Percentiles rank a stretch among this genome's conserved stretches.
Conservation (phyloP, 30 jellyfish, hydroid and myxozoan species). For the Hydractinia echinata region DNA sequence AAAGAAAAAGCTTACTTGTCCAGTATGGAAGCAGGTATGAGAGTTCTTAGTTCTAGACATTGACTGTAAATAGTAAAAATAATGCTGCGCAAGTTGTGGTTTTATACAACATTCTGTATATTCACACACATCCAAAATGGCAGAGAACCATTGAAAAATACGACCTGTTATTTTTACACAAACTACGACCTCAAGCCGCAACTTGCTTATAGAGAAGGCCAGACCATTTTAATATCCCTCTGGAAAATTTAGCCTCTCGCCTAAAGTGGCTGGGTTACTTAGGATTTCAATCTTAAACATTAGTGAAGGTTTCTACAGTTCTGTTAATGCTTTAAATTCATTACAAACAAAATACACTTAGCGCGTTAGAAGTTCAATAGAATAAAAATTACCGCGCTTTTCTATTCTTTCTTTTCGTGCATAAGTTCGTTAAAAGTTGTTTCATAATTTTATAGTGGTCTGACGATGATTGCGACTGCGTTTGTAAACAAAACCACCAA, state of each 20-base stretch:
- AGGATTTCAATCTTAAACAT: too few relatives aligned
- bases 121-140: background rate
- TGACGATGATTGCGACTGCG: conserved; percentile 46
- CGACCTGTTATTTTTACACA: too few relatives aligned
- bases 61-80: background rate
- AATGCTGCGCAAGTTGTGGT: background rate
- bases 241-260: too few relatives aligned
- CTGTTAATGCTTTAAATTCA: too few relatives aligned
- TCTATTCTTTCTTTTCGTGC: background rate
- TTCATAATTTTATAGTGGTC: conserved; percentile 50
- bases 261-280: too few relatives aligned
- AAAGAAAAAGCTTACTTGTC: conserved; percentile 24
- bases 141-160: too few relatives aligned
- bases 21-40: conserved; percentile 44
- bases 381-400: background rate
- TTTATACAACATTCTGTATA: background rate
- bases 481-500: conserved; percentile 32
- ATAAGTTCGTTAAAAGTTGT: background rate
- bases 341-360: too few relatives aligned
- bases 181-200: too few relatives aligned
- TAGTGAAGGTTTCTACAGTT: too few relatives aligned
- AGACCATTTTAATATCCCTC: too few relatives aligned
- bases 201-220: too few relatives aligned
- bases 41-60: background rate
- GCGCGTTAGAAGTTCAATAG: too few relatives aligned